Percentiles rank a stretch among this genome's conserved stretches.
phyloP scores from a whole-genome alignment of 2,888 invertebrate genomes.

The Amblyjoppa fuscipennis region DNA sequence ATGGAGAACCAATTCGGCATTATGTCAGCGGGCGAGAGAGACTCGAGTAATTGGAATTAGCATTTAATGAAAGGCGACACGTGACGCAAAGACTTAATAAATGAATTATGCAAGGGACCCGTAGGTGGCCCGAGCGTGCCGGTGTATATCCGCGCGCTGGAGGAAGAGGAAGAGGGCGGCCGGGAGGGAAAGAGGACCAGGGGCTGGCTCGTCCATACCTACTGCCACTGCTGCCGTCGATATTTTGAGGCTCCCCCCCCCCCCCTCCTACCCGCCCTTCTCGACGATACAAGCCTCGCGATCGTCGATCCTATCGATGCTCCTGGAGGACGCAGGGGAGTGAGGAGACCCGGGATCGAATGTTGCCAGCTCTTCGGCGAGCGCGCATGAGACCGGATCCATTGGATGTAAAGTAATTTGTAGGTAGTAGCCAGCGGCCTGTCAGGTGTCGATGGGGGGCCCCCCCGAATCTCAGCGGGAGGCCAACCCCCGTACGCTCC shows the following conservation, averaged over 20 bases:
- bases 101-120: constrained; percentile 74
- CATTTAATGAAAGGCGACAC: constrained; percentile 75
- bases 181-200: constrained; percentile 12
- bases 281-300: constrained; percentile 18
- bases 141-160: constrained; percentile 9
- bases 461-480: constrained; percentile 79
- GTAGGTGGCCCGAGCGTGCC: constrained; percentile 66
- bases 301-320: constrained; percentile 50
- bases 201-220: constrained; percentile 15
- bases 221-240: constrained; percentile 53
- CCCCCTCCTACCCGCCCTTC: background rate
- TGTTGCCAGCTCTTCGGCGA: constrained; percentile 45
- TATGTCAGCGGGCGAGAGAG: constrained; percentile 67
- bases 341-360: constrained; percentile 12
- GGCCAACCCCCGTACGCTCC: constrained; percentile 68
- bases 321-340: constrained; percentile 30
- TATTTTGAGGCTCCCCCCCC: constrained; percentile 22
- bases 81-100: constrained; percentile 72
- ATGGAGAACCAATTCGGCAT: constrained; percentile 66
- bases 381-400: constrained; percentile 46
- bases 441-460: constrained; percentile 82
- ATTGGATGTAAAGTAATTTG: constrained; percentile 81
- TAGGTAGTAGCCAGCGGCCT: constrained; percentile 79
- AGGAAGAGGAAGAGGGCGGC: constrained; percentile 23
- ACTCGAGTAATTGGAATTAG: constrained; percentile 74